Evolutionary conservation across 1,140 invertebrate species (phyloP), one percentile per base, ranked within the genome.

Genomic region (Hesperophylax magnus): DNA sequence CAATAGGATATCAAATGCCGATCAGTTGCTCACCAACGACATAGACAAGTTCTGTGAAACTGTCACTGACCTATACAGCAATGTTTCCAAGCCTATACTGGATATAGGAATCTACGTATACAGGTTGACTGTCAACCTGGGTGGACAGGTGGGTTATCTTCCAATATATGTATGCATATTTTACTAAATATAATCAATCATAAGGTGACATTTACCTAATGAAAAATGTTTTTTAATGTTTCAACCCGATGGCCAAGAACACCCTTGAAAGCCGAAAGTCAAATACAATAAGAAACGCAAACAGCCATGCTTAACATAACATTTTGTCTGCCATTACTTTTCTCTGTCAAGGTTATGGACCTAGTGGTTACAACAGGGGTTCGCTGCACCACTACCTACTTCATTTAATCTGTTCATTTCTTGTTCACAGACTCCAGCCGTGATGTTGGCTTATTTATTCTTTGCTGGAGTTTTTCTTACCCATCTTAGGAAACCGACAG

Each of bases 21-120:
- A 99, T 90, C 98, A 99, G 87, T 90, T 99, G 24, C 89, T 99
- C 56, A 99, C 98, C 7, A 97, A 96, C 15, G 98, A 99, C 89
- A 95, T 99, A 4, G 98, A 99, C 86, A 98, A 98, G 88, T 99
- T 99, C 89, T 99, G 97, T 88, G 96, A 97, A 84, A 96, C 97
- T 81, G 94, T 98, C 77, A 96, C 97, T 11, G 97, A 99, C 86
- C 90, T 99, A 1, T 99, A 99, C 89, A 98, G 97, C 63, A 99
- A 99, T 89, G 93, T 99, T n/a, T 97, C 96, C 83, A 99, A 99
- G 91, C 98, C 98, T 0, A 86, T 98, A 6, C 88, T 99, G 79
- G 98, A 99, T 88, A 98, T 99, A 58, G 91, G 95, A 54, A 95
- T 99, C 82, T 99, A 99, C 88, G 94, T 99, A 15, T 96, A 98